These are phyloP conservation scores for Pelosia muscerda DNA, from an alignment of 2,888 invertebrate species.

Conservation along the genomic window DNA sequence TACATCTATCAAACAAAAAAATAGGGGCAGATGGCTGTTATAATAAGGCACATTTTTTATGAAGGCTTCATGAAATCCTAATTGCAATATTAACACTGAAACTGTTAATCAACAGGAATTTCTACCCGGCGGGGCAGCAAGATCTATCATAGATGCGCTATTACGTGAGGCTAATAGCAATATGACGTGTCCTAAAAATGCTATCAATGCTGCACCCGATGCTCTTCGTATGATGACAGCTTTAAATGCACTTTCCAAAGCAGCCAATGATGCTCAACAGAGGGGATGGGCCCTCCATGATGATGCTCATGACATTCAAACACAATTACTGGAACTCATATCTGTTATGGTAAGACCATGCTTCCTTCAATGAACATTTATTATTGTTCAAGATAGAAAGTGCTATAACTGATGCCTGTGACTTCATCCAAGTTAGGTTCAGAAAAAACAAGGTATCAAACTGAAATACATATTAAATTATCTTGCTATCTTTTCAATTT, in stretches of 20 bases:
- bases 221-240: conserved; percentile 93
- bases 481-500: too few species aligned
- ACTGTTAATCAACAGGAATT: conserved; percentile 67
- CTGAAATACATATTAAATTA: too few species aligned
- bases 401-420: too few species aligned
- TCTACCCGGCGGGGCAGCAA: conserved; percentile 80
- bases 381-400: too few species aligned
- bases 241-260: conserved; percentile 93
- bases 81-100: background rate
- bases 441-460: too few species aligned
- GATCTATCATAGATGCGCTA: conserved; percentile 81
- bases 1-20: too few species aligned
- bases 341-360: conserved; percentile 90
- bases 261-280: conserved; percentile 98
- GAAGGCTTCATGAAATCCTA: too few species aligned
- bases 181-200: conserved; percentile 86
- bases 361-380: background rate
- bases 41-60: too few species aligned
- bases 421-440: too few species aligned
- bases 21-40: too few species aligned
- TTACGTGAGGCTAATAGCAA: conserved; percentile 82
- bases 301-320: conserved; percentile 95
- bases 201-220: conserved; percentile 94
- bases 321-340: conserved; percentile 93
- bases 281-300: conserved; percentile 98